A percentile compares a stretch with the other conserved stretches of the same genome.
Conservation (phyloP, 2,113 vertebrate species). For the Microtus ochrogaster region DNA sequence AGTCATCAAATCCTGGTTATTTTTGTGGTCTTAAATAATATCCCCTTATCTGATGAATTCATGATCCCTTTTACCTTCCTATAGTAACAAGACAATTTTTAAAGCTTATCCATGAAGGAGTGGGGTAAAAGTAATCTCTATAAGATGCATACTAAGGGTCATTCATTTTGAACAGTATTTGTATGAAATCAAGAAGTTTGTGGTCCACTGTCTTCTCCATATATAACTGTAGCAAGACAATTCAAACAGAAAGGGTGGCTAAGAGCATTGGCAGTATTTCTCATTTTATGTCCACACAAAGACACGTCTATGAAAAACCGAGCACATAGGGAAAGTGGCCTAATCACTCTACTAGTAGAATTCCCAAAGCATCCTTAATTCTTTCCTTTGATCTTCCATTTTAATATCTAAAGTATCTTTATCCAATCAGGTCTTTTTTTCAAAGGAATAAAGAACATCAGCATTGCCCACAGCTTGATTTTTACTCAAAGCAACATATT, state of each 20-base stretch:
- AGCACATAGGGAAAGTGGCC: neutral
- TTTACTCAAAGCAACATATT: neutral
- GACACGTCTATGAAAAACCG: neutral
- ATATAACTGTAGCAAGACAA: neutral
- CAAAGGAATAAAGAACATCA: neutral
- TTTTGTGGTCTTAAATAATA: neutral
- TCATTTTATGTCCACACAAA: neutral
- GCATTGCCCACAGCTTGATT: neutral
- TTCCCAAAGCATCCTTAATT: neutral
- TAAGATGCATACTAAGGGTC: neutral
- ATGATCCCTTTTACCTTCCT: neutral
- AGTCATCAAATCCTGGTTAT: conserved; percentile 10
- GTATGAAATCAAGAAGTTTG: neutral
- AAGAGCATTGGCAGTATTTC: conserved; percentile 18
- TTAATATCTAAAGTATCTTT: neutral
- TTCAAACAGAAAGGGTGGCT: neutral
- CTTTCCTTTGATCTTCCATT: neutral
- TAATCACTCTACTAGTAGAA: neutral
- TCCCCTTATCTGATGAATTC: neutral
- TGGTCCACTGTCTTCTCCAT: neutral
- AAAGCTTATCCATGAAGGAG: neutral
- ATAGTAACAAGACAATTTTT: conserved; percentile 11
- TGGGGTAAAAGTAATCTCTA: neutral
- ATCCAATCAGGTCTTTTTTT: neutral
- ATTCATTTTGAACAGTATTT: conserved; percentile 4